phyloP scores from a whole-genome alignment of 2,888 invertebrate genomes.

The Phyto melanocephala region DNA sequence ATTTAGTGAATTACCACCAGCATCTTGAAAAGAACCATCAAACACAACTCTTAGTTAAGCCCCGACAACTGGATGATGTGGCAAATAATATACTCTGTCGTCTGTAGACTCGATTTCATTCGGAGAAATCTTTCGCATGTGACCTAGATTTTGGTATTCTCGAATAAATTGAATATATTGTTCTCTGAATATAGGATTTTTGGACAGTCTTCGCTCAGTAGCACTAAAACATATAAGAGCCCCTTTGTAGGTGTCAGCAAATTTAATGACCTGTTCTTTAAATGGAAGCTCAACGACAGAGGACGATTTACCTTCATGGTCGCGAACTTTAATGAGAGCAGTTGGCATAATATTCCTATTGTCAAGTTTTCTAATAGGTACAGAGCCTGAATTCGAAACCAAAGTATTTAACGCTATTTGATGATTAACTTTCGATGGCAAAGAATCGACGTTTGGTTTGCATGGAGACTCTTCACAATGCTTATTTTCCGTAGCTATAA shows the following conservation, averaged over 20 bases:
- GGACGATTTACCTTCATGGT: neutral
- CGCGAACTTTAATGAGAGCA: neutral
- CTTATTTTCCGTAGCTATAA: neutral
- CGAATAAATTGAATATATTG: constrained; percentile 34
- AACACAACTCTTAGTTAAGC: constrained; percentile 49
- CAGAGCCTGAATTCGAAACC: neutral
- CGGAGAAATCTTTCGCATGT: constrained; percentile 18
- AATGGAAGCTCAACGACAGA: constrained; percentile 11
- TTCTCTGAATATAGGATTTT: neutral
- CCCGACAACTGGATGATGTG: constrained; percentile 42
- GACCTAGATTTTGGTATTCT: constrained; percentile 6
- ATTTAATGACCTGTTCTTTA: neutral
- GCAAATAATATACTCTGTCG: constrained; percentile 24
- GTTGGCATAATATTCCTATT: neutral
- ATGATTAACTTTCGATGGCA: neutral
- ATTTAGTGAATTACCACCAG: constrained; percentile 1
- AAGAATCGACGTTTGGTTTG: neutral
- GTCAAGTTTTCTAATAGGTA: no score
- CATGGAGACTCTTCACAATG: neutral
- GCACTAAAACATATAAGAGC: constrained; percentile 9
- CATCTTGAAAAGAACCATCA: constrained; percentile 40
- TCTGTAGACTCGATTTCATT: neutral
- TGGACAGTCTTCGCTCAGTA: constrained; percentile 7
- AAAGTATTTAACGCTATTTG: neutral
- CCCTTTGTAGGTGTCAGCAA: constrained; percentile 5